A percentile compares a stretch with the other conserved stretches of the same genome.
Conservation (phyloP, 2,888 invertebrate genomes). For the Meandrusa payeni region DNA sequence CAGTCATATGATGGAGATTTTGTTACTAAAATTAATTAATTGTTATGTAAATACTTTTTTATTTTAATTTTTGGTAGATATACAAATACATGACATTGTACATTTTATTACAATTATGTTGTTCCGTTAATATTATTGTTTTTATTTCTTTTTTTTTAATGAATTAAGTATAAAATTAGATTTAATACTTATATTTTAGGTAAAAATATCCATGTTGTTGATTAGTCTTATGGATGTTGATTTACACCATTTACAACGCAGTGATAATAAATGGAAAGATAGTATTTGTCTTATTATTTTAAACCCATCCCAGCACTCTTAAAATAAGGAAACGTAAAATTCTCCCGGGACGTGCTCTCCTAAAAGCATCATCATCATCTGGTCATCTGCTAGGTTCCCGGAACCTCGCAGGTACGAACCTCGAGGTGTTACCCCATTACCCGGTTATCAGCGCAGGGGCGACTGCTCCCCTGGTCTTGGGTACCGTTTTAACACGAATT, state of each 20-base stretch:
- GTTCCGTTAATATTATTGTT: conserved; percentile 44
- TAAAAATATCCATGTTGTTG: conserved; percentile 77
- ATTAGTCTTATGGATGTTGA: conserved; percentile 80
- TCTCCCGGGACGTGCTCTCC: no score
- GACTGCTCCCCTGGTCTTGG: no score
- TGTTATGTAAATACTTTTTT: conserved; percentile 59
- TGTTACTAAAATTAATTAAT: conserved; percentile 44
- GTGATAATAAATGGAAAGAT: conserved; percentile 77
- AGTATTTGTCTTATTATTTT: conserved; percentile 39
- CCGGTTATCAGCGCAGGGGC: no score
- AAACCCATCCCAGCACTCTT: no score
- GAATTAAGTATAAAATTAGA: conserved; percentile 55
- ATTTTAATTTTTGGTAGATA: conserved; percentile 48
- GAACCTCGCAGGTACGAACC: no score
- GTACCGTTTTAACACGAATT: no score
- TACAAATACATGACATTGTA: conserved; percentile 66
- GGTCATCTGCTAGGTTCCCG: no score
- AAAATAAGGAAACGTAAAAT: no score
- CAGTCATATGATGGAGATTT: conserved; percentile 48
- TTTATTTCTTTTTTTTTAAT: conserved; percentile 54
- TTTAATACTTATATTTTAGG: conserved; percentile 64
- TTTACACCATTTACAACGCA: conserved; percentile 77
- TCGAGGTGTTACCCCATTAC: no score
- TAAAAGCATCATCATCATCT: no score
- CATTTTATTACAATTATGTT: conserved; percentile 59